A percentile compares a stretch with the other conserved stretches of the same genome.
Conservation (phyloP, 2,113 vertebrate genomes). For the Aythya baeri region DNA sequence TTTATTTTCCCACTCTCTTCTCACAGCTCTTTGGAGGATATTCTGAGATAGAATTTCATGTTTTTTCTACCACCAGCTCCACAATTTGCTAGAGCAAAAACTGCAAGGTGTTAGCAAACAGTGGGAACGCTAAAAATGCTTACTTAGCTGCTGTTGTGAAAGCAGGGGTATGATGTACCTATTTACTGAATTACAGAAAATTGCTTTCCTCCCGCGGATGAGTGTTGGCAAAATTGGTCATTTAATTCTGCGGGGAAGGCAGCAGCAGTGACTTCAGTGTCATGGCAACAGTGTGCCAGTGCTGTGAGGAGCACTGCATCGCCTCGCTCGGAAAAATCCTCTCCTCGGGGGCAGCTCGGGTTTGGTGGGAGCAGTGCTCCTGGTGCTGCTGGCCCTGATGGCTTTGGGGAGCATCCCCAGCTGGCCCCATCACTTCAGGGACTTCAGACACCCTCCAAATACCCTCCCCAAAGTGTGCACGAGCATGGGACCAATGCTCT, state of each 20-base stretch:
- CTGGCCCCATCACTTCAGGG: neutral
- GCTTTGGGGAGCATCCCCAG: neutral
- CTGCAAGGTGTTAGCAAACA: neutral
- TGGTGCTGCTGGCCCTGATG: neutral
- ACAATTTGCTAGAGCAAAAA: neutral
- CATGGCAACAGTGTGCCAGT: constrained; percentile 29
- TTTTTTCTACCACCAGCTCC: neutral
- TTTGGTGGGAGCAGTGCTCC: neutral
- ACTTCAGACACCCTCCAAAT: too few relatives aligned
- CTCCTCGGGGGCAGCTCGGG: neutral
- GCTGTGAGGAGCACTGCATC: neutral
- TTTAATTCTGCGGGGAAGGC: constrained; percentile 5
- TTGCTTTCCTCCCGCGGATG: neutral
- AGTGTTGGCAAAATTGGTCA: constrained; percentile 7
- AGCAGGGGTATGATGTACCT: neutral
- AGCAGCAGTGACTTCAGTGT: neutral
- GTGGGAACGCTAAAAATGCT: neutral
- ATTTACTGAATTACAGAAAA: constrained; percentile 24
- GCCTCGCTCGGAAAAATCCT: neutral
- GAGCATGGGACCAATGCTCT: neutral
- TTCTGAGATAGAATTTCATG: neutral
- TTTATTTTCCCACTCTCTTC: neutral
- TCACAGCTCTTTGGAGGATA: neutral
- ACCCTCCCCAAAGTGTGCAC: fast-evolving
- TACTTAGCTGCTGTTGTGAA: neutral